Base-by-base conservation (phyloP, 2,888 invertebrate species). In the Stegana nigrithorax region DNA sequence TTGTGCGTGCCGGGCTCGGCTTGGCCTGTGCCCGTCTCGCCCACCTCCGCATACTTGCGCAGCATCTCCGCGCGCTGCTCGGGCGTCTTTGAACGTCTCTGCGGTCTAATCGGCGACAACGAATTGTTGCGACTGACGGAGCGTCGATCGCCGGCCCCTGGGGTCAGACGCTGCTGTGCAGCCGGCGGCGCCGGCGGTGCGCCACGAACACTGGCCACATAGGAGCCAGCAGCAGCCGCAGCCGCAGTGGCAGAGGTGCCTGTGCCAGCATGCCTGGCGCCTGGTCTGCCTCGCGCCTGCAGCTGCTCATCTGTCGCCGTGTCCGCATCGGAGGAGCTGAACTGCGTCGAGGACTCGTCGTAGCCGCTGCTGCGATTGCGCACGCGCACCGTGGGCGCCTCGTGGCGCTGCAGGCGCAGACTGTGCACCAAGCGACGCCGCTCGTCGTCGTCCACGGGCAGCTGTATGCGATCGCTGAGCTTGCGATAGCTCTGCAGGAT, bases 321-420 rank as follows among this genome's bases (percentile, higher is more conserved):
- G 29, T 85, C 85, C 1, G 83, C 81, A 53, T 85, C 85, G 1
- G 85, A 83, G 7, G 84, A 84, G 4, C 85, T 84, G 27, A 83
- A 81, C 61, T 82, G 82, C 0, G 85, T 85, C 5, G 86, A 85
- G 0, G 85, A 85, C 45, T 85, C 86, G 10, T 86, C 82, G 65
- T 75, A 79, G 50, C 71, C 72, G 25, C 73, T 75, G 45, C 69
- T 73, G 2, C 67, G 77, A 25, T 67, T 78, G 50, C 67, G 72
- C 7, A 25, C 19, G 0, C 63, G 68, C 6, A 68, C 44, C 1
- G 70, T 12, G 0, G 81, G 75, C 4, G 67, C 69, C 47, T 84
- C 84, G 19, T 75, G 67, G 21, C 78, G 72, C 7, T 83, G 80
- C 42, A 82, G 66, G 2, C 83, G 77, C 44, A 84, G 61, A 7